A percentile compares a stretch with the other conserved stretches of the same genome.
Conservation (phyloP, 2,797 vertebrate genomes). For the Urophycis tenuis region DNA sequence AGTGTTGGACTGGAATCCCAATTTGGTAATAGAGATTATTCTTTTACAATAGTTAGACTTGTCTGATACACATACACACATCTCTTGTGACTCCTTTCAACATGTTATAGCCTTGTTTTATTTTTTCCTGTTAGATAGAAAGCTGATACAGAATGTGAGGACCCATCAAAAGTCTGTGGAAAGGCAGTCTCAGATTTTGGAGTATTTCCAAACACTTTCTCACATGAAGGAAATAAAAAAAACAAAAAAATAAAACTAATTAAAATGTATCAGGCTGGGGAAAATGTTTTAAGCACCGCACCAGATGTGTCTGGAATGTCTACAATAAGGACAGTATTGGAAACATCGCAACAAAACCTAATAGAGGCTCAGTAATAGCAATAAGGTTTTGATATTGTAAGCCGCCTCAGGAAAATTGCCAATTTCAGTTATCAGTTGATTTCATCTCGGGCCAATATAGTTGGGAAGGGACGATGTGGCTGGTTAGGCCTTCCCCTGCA, state of each 20-base stretch:
- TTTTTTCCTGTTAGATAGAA: neutral
- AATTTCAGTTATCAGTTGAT: neutral
- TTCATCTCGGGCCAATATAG: neutral
- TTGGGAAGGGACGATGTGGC: neutral
- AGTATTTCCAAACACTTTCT: neutral
- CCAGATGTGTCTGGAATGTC: neutral
- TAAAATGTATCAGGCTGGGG: neutral
- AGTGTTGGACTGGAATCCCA: neutral
- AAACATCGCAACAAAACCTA: neutral
- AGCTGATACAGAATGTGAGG: neutral
- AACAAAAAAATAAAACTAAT: neutral
- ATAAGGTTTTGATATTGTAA: slow-evolving; percentile 6
- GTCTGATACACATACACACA: neutral
- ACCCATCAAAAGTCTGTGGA: neutral
- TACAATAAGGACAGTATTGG: neutral
- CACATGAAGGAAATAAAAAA: neutral
- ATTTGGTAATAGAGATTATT: neutral
- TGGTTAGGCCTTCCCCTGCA: neutral
- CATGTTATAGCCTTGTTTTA: neutral
- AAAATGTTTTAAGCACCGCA: neutral
- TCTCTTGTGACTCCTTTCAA: neutral
- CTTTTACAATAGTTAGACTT: neutral
- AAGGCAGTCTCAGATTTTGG: neutral
- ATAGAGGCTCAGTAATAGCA: neutral
- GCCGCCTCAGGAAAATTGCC: neutral